phyloP scores from a whole-genome alignment of 2,888 invertebrate genomes.

The Ferrisia virgata region DNA sequence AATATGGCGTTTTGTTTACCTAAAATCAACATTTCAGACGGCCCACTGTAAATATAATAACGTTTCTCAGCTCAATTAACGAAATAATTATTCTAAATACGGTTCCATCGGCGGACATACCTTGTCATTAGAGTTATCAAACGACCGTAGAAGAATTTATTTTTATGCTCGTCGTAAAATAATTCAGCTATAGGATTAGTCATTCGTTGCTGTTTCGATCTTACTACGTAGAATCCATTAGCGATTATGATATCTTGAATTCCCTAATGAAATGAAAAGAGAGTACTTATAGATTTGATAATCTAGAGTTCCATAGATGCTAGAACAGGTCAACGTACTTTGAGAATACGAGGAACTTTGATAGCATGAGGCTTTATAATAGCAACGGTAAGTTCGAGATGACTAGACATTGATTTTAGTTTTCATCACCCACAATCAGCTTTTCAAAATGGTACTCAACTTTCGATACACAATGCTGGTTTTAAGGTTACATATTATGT shows the following conservation, averaged over 20 bases:
- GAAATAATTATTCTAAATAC: neutral
- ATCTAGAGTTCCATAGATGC: neutral
- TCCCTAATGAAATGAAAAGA: constrained; percentile 53
- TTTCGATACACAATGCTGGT: too few species aligned
- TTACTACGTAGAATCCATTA: constrained; percentile 70
- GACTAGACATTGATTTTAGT: constrained; percentile 32
- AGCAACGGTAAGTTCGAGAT: constrained; percentile 70
- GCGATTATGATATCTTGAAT: constrained; percentile 66
- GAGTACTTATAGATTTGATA: neutral
- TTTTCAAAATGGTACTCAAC: neutral
- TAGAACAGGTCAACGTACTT: constrained; percentile 53
- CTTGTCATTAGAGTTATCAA: constrained; percentile 78
- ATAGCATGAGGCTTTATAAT: constrained; percentile 83
- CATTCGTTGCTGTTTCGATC: constrained; percentile 64
- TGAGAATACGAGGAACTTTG: constrained; percentile 69
- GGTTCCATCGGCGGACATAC: constrained; percentile 55
- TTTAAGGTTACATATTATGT: too few species aligned
- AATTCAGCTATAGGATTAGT: constrained; percentile 63
- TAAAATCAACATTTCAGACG: constrained; percentile 75
- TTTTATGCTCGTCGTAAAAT: constrained; percentile 80
- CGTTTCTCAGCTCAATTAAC: neutral
- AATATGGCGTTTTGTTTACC: constrained; percentile 71
- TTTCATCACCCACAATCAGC: neutral
- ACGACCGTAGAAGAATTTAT: constrained; percentile 79
- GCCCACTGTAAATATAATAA: constrained; percentile 65